These are phyloP conservation scores for Anthonomus grandis DNA, from an alignment of 1,140 invertebrate species.

Conservation along the genomic window DNA sequence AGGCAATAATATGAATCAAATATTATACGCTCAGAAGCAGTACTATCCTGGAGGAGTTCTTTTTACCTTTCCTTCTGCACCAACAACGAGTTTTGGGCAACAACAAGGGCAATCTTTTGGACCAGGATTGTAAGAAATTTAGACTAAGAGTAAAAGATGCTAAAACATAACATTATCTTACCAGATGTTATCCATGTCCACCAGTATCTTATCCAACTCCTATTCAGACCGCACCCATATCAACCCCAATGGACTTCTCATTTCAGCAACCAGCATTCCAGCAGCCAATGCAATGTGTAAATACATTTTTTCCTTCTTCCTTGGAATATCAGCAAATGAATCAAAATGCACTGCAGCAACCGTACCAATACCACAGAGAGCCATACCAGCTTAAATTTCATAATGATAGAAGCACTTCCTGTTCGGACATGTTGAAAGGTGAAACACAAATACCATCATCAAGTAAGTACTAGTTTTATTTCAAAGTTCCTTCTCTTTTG, in stretches of 20 bases:
- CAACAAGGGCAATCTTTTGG: slow-evolving; percentile 7
- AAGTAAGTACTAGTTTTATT: background rate
- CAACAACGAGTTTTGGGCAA: background rate
- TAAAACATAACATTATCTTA: background rate
- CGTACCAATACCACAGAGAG: slow-evolving; percentile 15
- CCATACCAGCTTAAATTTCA: slow-evolving; percentile 30
- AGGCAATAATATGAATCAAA: background rate
- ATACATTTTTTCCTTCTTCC: slow-evolving; percentile 17
- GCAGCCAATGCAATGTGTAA: too few species aligned
- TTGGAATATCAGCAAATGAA: slow-evolving; percentile 15
- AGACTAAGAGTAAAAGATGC: background rate
- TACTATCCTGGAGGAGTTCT: slow-evolving; percentile 25
- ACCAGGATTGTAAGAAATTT: background rate
- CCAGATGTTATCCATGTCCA: slow-evolving; percentile 2
- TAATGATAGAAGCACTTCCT: slow-evolving; percentile 22
- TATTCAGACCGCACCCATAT: background rate
- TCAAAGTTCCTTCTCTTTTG: background rate
- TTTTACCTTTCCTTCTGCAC: slow-evolving; percentile 23
- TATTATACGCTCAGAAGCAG: slow-evolving; percentile 23
- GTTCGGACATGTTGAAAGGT: slow-evolving; percentile 21
- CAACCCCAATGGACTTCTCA: background rate
- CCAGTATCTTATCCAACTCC: background rate
- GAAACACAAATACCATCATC: background rate
- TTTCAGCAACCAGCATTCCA: too few species aligned
- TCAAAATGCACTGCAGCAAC: slow-evolving; percentile 1